phyloP scores from a whole-genome alignment of 2,888 invertebrate genomes.

The Hyposoter didymator region DNA sequence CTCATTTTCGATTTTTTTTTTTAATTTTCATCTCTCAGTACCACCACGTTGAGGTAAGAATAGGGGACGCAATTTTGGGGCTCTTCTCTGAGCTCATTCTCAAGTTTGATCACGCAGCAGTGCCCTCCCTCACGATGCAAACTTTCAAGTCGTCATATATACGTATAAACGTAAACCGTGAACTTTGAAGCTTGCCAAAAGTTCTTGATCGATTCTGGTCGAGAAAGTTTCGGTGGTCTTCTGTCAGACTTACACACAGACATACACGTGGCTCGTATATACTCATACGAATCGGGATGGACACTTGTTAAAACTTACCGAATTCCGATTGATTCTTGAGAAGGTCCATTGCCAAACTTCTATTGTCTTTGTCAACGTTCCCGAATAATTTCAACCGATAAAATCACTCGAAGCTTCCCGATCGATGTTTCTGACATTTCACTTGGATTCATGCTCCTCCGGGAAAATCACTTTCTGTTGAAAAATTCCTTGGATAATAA shows the following conservation, averaged over 20 bases:
- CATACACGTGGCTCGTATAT: not conserved
- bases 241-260: not conserved
- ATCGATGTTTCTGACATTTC: not conserved
- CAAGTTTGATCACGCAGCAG: conserved; percentile 54
- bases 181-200: conserved; percentile 58
- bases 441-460: not conserved
- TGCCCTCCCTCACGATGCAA: conserved; percentile 26
- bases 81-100: conserved; percentile 34
- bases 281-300: not conserved
- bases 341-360: conserved; percentile 11
- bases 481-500: not conserved
- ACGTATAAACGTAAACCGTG: conserved; percentile 42
- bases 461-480: not conserved
- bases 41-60: conserved; percentile 41
- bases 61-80: conserved; percentile 20
- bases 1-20: conserved; percentile 11
- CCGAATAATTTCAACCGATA: conserved; percentile 11
- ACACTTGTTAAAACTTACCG: conserved; percentile 33
- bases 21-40: not conserved
- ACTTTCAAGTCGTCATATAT: conserved; percentile 45
- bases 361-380: not conserved
- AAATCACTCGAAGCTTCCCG: not conserved
- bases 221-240: conserved; percentile 4
- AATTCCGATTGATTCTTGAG: conserved; percentile 52
- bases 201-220: conserved; percentile 50